phyloP scores from a whole-genome alignment of 1,140 invertebrate genomes.

The Pectinophora gossypiella region DNA sequence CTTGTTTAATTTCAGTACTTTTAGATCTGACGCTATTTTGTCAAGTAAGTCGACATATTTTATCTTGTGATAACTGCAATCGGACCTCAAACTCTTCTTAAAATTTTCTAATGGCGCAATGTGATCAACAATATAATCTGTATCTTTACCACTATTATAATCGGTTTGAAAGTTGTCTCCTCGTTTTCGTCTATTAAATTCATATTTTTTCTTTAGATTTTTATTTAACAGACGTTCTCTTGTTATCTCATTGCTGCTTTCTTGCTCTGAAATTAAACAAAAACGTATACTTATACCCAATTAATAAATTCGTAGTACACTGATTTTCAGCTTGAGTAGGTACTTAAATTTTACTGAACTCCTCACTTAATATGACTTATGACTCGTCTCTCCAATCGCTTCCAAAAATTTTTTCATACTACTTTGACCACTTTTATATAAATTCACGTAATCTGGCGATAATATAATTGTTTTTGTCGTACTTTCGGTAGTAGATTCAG shows the following conservation, averaged over 20 bases:
- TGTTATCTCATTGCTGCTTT: too few species aligned
- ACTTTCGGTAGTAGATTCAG: constrained; percentile 39
- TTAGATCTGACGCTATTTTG: constrained; percentile 35
- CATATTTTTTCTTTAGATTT: too few species aligned
- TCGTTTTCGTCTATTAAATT: too few species aligned
- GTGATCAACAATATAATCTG: neutral
- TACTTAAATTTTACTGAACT: neutral
- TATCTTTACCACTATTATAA: neutral
- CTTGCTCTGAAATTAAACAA: too few species aligned
- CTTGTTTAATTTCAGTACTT: constrained; percentile 36
- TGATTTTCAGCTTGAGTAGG: too few species aligned
- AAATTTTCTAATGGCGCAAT: neutral
- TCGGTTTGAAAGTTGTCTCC: neutral
- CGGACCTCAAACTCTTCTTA: neutral
- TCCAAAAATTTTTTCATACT: constrained; percentile 28
- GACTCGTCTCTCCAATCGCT: constrained; percentile 15
- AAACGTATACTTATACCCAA: too few species aligned
- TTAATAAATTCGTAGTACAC: too few species aligned
- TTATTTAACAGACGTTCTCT: too few species aligned
- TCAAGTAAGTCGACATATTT: constrained; percentile 33
- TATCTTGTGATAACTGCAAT: neutral
- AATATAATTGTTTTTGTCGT: constrained; percentile 16
- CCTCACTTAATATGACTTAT: neutral
- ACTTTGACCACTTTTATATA: constrained; percentile 22
- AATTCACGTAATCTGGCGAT: constrained; percentile 22